A percentile compares a stretch with the other conserved stretches of the same genome.
Evolutionary conservation across 30 jellyfish, hydroid and myxozoan species (phyloP).

Genomic region (Aurelia aurita): DNA sequence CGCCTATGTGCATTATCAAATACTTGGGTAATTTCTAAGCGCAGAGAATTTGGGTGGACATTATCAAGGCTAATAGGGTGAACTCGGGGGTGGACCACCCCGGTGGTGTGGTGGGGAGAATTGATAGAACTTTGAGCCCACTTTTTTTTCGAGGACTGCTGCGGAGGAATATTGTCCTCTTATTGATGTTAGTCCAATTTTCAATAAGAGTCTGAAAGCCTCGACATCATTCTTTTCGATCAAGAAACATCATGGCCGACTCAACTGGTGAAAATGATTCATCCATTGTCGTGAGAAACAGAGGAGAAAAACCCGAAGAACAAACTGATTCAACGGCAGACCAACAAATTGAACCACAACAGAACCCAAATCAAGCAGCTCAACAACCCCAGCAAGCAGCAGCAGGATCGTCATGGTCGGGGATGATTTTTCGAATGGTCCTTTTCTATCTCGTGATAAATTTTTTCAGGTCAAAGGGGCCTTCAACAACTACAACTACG

Average conservation of each 20-base stretch:
- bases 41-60: too few species aligned
- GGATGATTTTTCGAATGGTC: slow-evolving; percentile 79
- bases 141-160: too few species aligned
- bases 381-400: slow-evolving; percentile 78
- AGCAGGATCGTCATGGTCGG: slow-evolving; percentile 88
- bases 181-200: too few species aligned
- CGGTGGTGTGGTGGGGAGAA: too few species aligned
- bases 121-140: too few species aligned
- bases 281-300: slow-evolving; percentile 32
- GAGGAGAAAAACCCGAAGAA: slow-evolving; percentile 22
- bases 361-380: slow-evolving; percentile 54
- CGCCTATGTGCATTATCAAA: too few species aligned
- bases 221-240: background rate
- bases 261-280: slow-evolving; percentile 49
- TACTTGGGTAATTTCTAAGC: too few species aligned
- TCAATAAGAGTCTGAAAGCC: background rate
- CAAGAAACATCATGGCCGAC: background rate
- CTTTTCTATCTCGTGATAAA: slow-evolving; percentile 87
- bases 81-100: too few species aligned
- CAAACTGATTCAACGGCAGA: background rate
- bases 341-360: slow-evolving; percentile 13
- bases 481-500: slow-evolving; percentile 15
- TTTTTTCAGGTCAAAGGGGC: slow-evolving; percentile 73
- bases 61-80: too few species aligned
- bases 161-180: too few species aligned